Evolutionary conservation across 2,888 invertebrate species (phyloP).

Genomic region (Ernsta delagoae): DNA sequence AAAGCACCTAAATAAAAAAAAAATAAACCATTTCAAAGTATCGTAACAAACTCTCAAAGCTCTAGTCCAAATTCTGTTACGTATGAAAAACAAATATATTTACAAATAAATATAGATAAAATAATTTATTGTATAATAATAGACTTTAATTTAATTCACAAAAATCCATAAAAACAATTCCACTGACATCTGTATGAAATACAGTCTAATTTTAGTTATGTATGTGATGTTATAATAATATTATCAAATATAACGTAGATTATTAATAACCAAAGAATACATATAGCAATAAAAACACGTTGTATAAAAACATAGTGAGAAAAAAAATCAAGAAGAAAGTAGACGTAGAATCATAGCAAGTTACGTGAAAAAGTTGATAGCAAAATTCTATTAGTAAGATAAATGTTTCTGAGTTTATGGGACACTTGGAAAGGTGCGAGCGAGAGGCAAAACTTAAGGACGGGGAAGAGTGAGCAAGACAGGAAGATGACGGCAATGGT

Average conservation of each 20-base stretch:
- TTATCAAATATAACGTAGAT: background rate
- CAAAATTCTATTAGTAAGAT: slow-evolving; percentile 36
- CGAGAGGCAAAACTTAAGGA: slow-evolving; percentile 40
- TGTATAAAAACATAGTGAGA: slow-evolving; percentile 34
- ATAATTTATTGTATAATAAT: slow-evolving; percentile 41
- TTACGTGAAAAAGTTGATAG: background rate
- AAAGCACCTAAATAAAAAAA: slow-evolving; percentile 49
- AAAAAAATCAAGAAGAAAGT: background rate
- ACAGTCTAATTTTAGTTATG: slow-evolving; percentile 40
- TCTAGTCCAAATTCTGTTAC: slow-evolving; percentile 49
- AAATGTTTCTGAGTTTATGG: slow-evolving; percentile 62
- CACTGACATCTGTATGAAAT: slow-evolving; percentile 49
- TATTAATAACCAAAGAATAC: slow-evolving; percentile 28
- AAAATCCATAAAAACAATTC: slow-evolving; percentile 46
- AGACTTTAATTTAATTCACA: slow-evolving; percentile 37
- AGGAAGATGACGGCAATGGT: slow-evolving; percentile 77
- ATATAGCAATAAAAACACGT: too few relatives aligned
- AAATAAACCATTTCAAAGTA: slow-evolving; percentile 55
- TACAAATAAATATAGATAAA: slow-evolving; percentile 42
- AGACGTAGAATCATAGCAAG: slow-evolving; percentile 10
- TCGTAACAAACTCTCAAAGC: slow-evolving; percentile 44
- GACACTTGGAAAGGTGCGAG: slow-evolving; percentile 43
- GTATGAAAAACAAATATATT: slow-evolving; percentile 40
- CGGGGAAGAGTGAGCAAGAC: slow-evolving; percentile 41
- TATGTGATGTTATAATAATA: slow-evolving; percentile 16